Conservation (phyloP, 1,140 invertebrate species). For the Caenorhabditis remanei region DNA sequence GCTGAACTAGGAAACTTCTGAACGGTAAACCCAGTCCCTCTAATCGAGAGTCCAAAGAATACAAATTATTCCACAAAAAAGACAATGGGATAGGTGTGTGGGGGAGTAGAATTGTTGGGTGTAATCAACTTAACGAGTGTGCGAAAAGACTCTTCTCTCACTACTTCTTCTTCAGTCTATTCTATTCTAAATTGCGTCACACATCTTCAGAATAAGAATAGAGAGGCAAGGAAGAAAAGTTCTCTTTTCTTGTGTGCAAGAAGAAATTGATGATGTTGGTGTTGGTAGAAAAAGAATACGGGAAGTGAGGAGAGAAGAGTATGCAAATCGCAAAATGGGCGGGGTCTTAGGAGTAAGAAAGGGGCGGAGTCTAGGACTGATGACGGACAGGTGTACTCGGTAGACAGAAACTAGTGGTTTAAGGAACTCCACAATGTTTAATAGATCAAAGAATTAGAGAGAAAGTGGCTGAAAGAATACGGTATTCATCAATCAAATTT, state of each 20-base stretch:
- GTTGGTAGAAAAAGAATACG: neutral
- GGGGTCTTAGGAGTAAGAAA: neutral
- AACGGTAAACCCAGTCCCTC: too few species aligned
- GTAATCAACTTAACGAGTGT: slow-evolving; percentile 53
- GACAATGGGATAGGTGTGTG: slow-evolving; percentile 7
- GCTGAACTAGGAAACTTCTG: neutral
- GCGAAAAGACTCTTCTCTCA: neutral
- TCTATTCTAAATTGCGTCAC: slow-evolving; percentile 12
- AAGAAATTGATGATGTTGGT: slow-evolving; percentile 2
- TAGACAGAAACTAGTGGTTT: neutral
- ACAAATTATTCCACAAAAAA: neutral
- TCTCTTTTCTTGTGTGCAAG: neutral
- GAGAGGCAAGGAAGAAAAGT: neutral
- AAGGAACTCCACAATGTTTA: neutral
- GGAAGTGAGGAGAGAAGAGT: neutral
- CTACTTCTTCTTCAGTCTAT: neutral
- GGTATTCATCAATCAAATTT: neutral
- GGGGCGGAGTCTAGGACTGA: neutral
- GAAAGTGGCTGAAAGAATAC: neutral
- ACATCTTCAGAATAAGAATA: slow-evolving; percentile 48
- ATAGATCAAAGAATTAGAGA: neutral
- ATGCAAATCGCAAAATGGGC: slow-evolving; percentile 23
- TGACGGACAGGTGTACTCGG: slow-evolving; percentile 10
- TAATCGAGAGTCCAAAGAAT: neutral
- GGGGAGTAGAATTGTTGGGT: neutral